Base-by-base conservation (phyloP, 2,888 invertebrate species). In the Scelioninae gen. 1 region DNA sequence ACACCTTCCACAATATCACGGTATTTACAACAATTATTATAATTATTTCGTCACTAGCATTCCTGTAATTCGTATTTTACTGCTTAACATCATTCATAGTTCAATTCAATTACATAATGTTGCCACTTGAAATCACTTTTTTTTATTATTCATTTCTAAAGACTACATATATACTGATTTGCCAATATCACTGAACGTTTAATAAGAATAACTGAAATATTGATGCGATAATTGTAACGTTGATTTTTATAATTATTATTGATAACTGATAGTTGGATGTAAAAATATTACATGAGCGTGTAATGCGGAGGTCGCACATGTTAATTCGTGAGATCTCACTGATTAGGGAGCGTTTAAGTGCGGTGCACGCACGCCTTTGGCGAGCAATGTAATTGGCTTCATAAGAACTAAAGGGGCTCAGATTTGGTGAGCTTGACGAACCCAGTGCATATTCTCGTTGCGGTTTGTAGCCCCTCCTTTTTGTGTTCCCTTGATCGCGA, bases 331-430 rank as follows among this genome's bases (percentile, higher is more conserved):
- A 51, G 66, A 66, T 58, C 38, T 7, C 47, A 10, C 58, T 77
- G 69, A 63, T 77, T 77, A 69, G 77, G 68, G 76, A 60, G 63
- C 45, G 86, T 81, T 85, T 85, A 87, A 88, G 89, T 88, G 87
- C 87, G 88, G 87, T 87, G 77, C 80, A 85, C 85, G 85, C 82
- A 85, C 83, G 88, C 89, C 88, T 89, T 89, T 88, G 88, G 87
- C 88, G 87, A 88, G 87, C 85, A 87, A 88, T 87, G 88, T 89
- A 90, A 92, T 91, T 91, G 91, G 90, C 90, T 89, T 90, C 90
- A 88, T 90, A 90, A 91, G 90, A 88, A 88, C 85, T 87, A 89
- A 87, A 87, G 85, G 84, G 85, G 82, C 85, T 62, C 75, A 75
- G 85, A 88, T 88, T 88, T 83, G 86, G 87, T 84, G 85, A 87